A percentile compares a stretch with the other conserved stretches of the same genome.
These are phyloP conservation scores for Peromyscus leucopus DNA, from an alignment of 2,113 vertebrate genomes.

Conservation along the genomic window DNA sequence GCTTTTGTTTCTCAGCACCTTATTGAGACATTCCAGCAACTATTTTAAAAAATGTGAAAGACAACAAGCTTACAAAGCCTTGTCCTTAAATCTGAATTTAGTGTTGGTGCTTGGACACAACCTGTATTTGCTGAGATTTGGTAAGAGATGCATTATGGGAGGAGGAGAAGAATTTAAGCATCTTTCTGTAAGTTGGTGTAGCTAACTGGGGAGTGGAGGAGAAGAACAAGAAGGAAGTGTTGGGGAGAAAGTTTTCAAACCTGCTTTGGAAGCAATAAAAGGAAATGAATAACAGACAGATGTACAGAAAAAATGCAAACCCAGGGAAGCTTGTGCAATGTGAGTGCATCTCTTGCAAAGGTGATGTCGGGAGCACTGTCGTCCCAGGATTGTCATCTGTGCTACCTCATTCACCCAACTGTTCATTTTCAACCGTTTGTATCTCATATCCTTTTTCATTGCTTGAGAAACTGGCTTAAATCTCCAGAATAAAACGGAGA, in stretches of 20 bases:
- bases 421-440: not conserved
- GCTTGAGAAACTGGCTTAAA: slow-evolving; percentile 46
- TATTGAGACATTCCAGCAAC: slow-evolving; percentile 54
- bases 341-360: not conserved
- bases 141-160: slow-evolving; percentile 35
- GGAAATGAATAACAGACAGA: slow-evolving; percentile 4
- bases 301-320: not conserved
- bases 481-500: slow-evolving; percentile 9
- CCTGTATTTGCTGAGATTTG: slow-evolving; percentile 33
- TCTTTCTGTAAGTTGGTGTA: not conserved
- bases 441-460: not conserved
- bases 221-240: not conserved
- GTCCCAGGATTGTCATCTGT: not conserved
- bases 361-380: not conserved
- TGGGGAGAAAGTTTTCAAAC: not conserved
- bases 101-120: slow-evolving; percentile 27
- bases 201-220: not conserved
- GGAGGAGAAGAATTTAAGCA: not conserved
- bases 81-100: slow-evolving; percentile 50
- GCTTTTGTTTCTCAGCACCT: slow-evolving; percentile 59
- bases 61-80: not conserved
- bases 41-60: slow-evolving; percentile 40
- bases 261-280: not conserved
- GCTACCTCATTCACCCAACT: not conserved
- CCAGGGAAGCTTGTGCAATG: not conserved